A percentile compares a stretch with the other conserved stretches of the same genome.
Evolutionary conservation across 1,140 invertebrate genomes (phyloP).

Genomic region (Agraylea sexmaculata): DNA sequence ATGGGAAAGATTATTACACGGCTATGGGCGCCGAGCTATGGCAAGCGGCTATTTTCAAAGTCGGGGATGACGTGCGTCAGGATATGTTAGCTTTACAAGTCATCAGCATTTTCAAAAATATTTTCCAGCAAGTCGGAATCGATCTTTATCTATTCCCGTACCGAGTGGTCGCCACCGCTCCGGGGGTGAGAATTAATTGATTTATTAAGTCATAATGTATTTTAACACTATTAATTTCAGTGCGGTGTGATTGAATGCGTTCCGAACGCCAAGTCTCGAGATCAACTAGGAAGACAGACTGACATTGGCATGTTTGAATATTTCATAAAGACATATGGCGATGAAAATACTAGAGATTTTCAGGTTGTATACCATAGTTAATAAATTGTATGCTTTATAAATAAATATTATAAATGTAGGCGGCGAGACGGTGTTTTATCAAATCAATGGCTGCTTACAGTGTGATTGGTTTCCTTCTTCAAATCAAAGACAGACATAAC

Average conservation of each 20-base stretch:
- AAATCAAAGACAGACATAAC: conserved; percentile 99
- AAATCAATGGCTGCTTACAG: conserved; percentile 99
- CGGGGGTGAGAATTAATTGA: conserved; percentile 65
- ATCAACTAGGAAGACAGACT: conserved; percentile 94
- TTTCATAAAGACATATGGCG: conserved; percentile 92
- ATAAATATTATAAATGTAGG: conserved; percentile 34
- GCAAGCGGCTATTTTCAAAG: conserved; percentile 99
- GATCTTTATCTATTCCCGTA: conserved; percentile 96
- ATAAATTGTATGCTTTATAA: background rate
- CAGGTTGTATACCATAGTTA: conserved; percentile 41
- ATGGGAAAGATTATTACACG: conserved; percentile 36
- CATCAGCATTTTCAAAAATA: conserved; percentile 94
- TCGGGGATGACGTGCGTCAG: conserved; percentile 93
- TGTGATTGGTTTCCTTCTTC: conserved; percentile 90
- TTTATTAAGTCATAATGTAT: conserved; percentile 3
- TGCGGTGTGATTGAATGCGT: conserved; percentile 99
- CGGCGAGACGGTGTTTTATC: conserved; percentile 88
- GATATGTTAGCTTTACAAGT: conserved; percentile 99
- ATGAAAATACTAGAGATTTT: conserved; percentile 85
- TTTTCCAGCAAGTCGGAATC: conserved; percentile 91
- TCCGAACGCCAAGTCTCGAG: conserved; percentile 94
- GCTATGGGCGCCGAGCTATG: conserved; percentile 61
- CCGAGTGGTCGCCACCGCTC: conserved; percentile 96
- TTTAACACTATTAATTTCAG: conserved; percentile 40
- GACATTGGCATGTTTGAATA: conserved; percentile 97